Conservation (phyloP, 1,140 invertebrate genomes). For the Bombus fervidus region DNA sequence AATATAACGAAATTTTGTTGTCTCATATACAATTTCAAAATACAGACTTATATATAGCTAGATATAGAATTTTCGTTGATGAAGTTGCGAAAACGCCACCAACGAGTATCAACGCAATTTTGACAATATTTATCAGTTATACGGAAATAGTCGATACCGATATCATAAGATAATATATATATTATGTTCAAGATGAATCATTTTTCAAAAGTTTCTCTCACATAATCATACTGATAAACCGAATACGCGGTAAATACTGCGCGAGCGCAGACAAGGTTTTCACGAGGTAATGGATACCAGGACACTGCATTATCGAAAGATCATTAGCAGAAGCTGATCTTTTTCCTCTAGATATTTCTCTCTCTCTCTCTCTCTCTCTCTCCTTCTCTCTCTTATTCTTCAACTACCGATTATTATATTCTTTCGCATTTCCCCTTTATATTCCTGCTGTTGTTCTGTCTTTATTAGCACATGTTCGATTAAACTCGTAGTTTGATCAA, state of each 20-base stretch:
- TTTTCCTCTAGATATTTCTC: background rate
- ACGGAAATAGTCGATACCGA: background rate
- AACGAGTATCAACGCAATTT: background rate
- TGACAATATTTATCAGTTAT: background rate
- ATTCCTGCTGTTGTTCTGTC: background rate
- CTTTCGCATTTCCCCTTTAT: slow-evolving; percentile 31
- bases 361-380: background rate
- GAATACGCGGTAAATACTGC: slow-evolving; percentile 36
- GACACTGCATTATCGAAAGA: slow-evolving; percentile 20
- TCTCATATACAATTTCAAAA: background rate
- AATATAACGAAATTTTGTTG: background rate
- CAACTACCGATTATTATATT: background rate
- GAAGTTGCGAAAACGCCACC: background rate
- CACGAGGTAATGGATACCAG: background rate
- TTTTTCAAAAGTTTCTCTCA: background rate
- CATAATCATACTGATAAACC: background rate
- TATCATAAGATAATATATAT: background rate
- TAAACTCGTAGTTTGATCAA: background rate
- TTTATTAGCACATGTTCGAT: background rate
- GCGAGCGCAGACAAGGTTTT: slow-evolving; percentile 54
- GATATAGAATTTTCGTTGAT: background rate
- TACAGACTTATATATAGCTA: background rate
- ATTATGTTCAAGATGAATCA: background rate
- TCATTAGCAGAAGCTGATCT: background rate
- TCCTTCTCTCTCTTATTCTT: background rate